These are phyloP conservation scores for Zosterops japonicus DNA, from an alignment of 2,113 vertebrate genomes.

Conservation along the genomic window DNA sequence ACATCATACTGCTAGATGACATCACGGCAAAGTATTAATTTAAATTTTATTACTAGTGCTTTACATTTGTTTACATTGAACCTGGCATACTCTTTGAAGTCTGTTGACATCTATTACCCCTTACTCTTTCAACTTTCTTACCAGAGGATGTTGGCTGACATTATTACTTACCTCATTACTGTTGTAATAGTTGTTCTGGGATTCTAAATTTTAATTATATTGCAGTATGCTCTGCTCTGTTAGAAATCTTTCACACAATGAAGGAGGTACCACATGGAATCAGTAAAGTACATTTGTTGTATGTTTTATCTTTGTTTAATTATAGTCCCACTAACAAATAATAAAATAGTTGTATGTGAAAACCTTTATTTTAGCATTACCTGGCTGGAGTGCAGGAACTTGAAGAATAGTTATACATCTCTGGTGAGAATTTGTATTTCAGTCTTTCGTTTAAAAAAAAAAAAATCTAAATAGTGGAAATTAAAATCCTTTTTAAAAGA, in stretches of 20 bases:
- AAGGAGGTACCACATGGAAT: not conserved
- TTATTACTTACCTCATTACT: not conserved
- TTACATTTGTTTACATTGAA: conserved; percentile 20
- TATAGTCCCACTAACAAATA: not conserved
- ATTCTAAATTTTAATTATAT: not conserved
- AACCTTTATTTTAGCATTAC: not conserved
- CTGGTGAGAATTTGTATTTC: not conserved
- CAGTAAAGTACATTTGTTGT: not conserved
- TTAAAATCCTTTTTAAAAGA: not conserved
- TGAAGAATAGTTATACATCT: not conserved
- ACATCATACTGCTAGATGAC: not conserved
- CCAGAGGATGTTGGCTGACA: not conserved
- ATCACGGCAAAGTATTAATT: not conserved
- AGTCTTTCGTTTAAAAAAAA: not conserved
- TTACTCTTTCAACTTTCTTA: not conserved
- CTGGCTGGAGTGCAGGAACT: not conserved
- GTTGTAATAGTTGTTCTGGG: not conserved
- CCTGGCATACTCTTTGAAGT: not conserved
- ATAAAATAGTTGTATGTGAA: not conserved
- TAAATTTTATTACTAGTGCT: not conserved
- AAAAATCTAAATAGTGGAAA: not conserved
- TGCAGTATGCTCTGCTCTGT: not conserved
- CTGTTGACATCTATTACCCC: not conserved
- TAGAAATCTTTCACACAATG: not conserved
- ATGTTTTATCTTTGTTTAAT: not conserved